Conservation (phyloP, 1,140 invertebrate species). For the Drosophila miranda region DNA sequence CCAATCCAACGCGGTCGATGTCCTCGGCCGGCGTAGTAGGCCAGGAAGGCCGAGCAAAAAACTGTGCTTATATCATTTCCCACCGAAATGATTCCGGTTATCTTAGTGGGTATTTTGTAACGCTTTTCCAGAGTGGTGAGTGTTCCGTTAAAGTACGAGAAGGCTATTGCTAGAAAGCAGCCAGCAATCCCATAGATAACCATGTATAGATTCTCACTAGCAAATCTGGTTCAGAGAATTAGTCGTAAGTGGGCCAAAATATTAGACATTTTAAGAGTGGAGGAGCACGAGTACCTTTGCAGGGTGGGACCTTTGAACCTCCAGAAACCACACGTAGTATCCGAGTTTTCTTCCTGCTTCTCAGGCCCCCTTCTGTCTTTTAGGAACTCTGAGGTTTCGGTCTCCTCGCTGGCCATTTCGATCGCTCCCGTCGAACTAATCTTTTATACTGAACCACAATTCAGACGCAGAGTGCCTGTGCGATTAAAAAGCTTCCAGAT, state of each 20-base stretch:
- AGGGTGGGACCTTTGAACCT: constrained; percentile 80
- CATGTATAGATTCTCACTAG: constrained; percentile 88
- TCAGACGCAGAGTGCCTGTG: not conserved
- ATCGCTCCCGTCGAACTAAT: constrained; percentile 21
- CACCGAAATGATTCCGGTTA: constrained; percentile 88
- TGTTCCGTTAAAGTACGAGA: constrained; percentile 89
- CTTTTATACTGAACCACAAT: constrained; percentile 16
- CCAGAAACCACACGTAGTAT: constrained; percentile 86
- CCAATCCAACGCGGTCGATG: constrained; percentile 73
- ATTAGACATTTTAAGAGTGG: too few relatives aligned
- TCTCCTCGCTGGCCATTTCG: constrained; percentile 19
- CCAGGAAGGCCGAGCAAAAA: constrained; percentile 53
- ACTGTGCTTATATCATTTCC: constrained; percentile 84
- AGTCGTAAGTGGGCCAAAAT: not conserved
- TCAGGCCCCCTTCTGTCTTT: constrained; percentile 8
- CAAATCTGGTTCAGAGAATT: constrained; percentile 25
- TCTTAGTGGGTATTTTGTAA: constrained; percentile 89
- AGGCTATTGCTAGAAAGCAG: constrained; percentile 87
- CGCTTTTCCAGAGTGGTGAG: constrained; percentile 91
- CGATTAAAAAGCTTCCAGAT: constrained; percentile 20
- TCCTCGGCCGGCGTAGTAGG: constrained; percentile 65
- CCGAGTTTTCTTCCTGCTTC: constrained; percentile 64
- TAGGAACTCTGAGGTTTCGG: constrained; percentile 37
- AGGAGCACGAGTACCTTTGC: constrained; percentile 34
- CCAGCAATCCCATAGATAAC: constrained; percentile 88